Base-by-base conservation (phyloP, 2,113 vertebrate genomes). In the Oxyura jamaicensis region DNA sequence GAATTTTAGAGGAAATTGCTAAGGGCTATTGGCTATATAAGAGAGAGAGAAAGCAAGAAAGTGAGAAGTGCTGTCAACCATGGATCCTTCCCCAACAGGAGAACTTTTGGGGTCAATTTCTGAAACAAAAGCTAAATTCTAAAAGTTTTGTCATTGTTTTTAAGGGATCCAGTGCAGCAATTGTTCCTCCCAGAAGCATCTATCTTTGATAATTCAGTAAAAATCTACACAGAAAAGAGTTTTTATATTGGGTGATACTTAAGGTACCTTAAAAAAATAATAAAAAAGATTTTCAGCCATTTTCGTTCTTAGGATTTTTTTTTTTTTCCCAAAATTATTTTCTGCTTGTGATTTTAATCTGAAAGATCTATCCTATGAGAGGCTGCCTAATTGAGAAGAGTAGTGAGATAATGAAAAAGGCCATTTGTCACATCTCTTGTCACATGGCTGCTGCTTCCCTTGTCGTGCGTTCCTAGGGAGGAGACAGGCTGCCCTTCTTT, bases 341-440 rank as follows among this genome's bases (percentile, higher is more conserved):
- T 95, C 90, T 89, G 60, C 82, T 83, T 81, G 41, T 74, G 67
- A 55, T 88, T 96, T 95, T 94, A 85, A 89, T 69, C 16, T 44
- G 86, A 63, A 90, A 81, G 44, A 87, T 86, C 80, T 89, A 36
- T 77, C 73, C 71, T 83, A 36, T 73, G 80, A 96, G 94, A 91
- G 83, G 67, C 19, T 68, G 71, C 50, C 94, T 96, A 95, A 91
- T 83, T 95, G 89, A 90, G 92, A 95, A 58, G 35, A 79, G 86
- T 42, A 46, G 68, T 26, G 63, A 96, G 59, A 73, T 96, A 96
- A 94, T 55, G 52, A 88, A 87, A 60, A 69, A 71, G 44, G 20
- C 33, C 50, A 29, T 90, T 93, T 96, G 83, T 94, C 14, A 26
- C 63, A 81, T 90, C 78, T 80, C 22, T 44, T 53, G 42, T 85